These are phyloP conservation scores for Leptopilina boulardi DNA, from an alignment of 1,140 invertebrate species.

Conservation along the genomic window DNA sequence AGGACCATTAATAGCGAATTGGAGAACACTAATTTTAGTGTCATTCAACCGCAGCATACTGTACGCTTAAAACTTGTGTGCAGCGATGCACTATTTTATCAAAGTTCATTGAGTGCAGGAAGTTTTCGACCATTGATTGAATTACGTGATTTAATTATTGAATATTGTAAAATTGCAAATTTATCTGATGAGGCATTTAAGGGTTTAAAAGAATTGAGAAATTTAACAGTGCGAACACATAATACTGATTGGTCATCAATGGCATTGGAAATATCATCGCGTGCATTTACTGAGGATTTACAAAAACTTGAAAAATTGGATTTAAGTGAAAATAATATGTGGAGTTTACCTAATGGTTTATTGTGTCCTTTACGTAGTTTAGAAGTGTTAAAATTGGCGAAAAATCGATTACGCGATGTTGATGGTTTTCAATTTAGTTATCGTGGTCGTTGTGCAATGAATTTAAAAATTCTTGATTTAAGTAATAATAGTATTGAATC, in stretches of 20 bases:
- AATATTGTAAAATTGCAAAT: conserved; percentile 93
- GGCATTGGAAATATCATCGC: conserved; percentile 85
- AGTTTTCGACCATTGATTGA: conserved; percentile 90
- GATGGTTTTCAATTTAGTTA: conserved; percentile 84
- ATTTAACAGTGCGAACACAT: conserved; percentile 90
- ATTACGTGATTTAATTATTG: conserved; percentile 88
- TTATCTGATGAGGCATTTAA: conserved; percentile 90
- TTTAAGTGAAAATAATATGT: conserved; percentile 92
- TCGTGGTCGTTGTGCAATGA: conserved; percentile 82
- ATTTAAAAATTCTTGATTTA: conserved; percentile 85
- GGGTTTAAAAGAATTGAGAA: conserved; percentile 86
- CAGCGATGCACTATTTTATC: conserved; percentile 89
- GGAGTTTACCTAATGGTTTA: conserved; percentile 87
- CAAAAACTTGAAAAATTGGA: conserved; percentile 87
- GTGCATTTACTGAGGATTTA: conserved; percentile 85
- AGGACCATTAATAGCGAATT: conserved; percentile 92
- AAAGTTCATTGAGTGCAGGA: conserved; percentile 89
- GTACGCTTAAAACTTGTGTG: conserved; percentile 88
- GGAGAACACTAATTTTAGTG: conserved; percentile 92
- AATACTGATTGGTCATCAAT: conserved; percentile 93
- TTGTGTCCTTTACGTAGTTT: conserved; percentile 88
- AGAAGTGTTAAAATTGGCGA: conserved; percentile 87
- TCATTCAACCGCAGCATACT: conserved; percentile 91
- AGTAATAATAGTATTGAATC: conserved; percentile 90
- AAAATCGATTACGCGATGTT: conserved; percentile 88